Conservation (phyloP, 2,888 invertebrate genomes). For the Pycnomerus fuliginosus region DNA sequence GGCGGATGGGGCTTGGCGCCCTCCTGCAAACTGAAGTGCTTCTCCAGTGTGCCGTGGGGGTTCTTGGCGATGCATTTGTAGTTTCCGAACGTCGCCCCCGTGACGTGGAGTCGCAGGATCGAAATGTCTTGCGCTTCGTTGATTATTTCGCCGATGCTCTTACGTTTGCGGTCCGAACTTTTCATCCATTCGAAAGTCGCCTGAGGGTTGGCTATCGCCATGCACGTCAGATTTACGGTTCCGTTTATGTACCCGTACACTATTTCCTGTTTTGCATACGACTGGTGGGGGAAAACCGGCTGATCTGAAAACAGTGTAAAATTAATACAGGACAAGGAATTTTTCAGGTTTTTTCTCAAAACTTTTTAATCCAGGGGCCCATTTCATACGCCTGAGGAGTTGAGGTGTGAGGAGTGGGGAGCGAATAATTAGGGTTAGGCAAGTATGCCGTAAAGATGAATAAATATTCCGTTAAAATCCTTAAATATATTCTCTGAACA, state of each 20-base stretch:
- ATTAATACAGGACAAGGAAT: too few relatives aligned
- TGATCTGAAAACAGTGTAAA: conserved; percentile 22
- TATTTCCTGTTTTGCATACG: conserved; percentile 42
- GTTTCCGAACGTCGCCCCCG: conserved; percentile 50
- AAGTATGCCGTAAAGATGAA: too few relatives aligned
- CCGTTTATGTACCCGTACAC: conserved; percentile 57
- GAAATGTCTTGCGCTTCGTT: conserved; percentile 34
- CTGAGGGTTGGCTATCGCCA: conserved; percentile 72
- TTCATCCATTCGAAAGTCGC: conserved; percentile 51
- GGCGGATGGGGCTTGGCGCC: conserved; percentile 59
- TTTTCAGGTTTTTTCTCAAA: too few relatives aligned
- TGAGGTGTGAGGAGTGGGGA: too few relatives aligned
- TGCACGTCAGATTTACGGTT: conserved; percentile 64
- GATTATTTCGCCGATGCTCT: conserved; percentile 25
- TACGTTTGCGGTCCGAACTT: conserved; percentile 12
- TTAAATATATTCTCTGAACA: too few relatives aligned
- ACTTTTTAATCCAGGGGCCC: too few relatives aligned
- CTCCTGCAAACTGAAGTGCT: conserved; percentile 54
- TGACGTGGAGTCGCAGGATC: conserved; percentile 36
- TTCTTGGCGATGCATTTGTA: conserved; percentile 60
- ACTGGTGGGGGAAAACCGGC: conserved; percentile 30
- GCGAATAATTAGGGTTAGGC: too few relatives aligned
- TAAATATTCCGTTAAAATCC: too few relatives aligned
- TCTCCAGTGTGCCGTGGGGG: conserved; percentile 54
- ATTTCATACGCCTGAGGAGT: too few relatives aligned